A percentile compares a stretch with the other conserved stretches of the same genome.
Evolutionary conservation across 2,113 vertebrate genomes (phyloP).

Genomic region (Ranitomeya imitator): DNA sequence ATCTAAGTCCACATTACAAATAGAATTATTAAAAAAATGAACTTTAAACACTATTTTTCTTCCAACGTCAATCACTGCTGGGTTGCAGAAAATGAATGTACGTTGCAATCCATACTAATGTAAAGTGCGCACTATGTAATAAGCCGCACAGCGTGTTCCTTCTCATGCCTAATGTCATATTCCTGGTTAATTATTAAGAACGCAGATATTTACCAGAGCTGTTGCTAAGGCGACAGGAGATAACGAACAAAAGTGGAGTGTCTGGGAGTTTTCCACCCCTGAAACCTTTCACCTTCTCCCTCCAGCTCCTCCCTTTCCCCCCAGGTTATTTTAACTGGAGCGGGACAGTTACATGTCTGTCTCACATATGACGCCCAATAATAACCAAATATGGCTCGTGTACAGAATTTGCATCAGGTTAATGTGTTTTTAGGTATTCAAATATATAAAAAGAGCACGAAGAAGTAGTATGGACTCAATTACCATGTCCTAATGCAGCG

Average conservation of each 20-base stretch:
- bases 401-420: neutral
- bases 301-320: neutral
- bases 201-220: neutral
- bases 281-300: constrained; percentile 47
- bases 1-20: too few relatives aligned
- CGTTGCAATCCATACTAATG: neutral
- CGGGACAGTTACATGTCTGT: constrained; percentile 3
- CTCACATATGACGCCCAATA: neutral
- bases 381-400: neutral
- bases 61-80: neutral
- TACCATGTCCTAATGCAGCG: too few relatives aligned
- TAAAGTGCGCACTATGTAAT: neutral
- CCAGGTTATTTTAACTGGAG: neutral
- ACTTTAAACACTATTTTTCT: too few relatives aligned
- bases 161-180: constrained; percentile 48
- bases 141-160: neutral
- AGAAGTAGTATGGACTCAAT: too few relatives aligned
- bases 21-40: too few relatives aligned
- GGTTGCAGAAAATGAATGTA: neutral
- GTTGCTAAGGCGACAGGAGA: constrained; percentile 55
- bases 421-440: neutral
- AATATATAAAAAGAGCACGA: neutral
- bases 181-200: constrained; percentile 61
- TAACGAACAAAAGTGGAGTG: constrained; percentile 56
- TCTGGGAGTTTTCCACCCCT: constrained; percentile 46